Conservation (phyloP, 2,888 invertebrate genomes). For the Acleris holmiana region DNA sequence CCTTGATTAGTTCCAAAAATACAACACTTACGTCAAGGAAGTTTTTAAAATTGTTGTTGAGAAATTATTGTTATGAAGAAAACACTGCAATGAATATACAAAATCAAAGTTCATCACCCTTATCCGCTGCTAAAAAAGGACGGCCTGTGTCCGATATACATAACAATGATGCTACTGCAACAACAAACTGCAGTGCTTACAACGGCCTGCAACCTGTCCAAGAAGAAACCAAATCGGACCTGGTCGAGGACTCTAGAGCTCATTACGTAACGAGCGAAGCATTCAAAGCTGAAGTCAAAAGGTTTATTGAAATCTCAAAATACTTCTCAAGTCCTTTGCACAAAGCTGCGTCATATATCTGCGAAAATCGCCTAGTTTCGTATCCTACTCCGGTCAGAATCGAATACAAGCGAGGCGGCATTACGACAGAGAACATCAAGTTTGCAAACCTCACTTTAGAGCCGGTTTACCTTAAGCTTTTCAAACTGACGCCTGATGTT, state of each 20-base stretch:
- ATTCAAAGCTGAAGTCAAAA: conserved; percentile 64
- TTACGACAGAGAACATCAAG: conserved; percentile 65
- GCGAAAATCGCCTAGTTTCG: conserved; percentile 66
- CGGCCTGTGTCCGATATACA: conserved; percentile 11
- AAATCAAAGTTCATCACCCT: not conserved
- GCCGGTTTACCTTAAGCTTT: conserved; percentile 71
- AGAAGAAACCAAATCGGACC: conserved; percentile 55
- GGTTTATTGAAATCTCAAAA: conserved; percentile 75
- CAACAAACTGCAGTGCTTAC: not conserved
- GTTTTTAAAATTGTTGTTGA: conserved; percentile 1
- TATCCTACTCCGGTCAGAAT: conserved; percentile 65
- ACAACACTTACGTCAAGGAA: conserved; percentile 12
- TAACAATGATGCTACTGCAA: not conserved
- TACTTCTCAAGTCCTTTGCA: conserved; percentile 72
- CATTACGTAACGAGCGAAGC: conserved; percentile 47
- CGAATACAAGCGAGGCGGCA: conserved; percentile 65
- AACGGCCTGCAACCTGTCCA: conserved; percentile 41
- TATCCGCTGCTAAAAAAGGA: not conserved
- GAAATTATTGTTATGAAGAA: conserved; percentile 6
- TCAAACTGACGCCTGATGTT: conserved; percentile 67
- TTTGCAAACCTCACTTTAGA: conserved; percentile 69
- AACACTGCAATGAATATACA: conserved; percentile 13
- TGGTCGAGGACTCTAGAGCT: conserved; percentile 49
- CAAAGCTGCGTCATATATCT: conserved; percentile 72
- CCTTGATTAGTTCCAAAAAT: too few species aligned